These are phyloP conservation scores for Burhinus bistriatus DNA, from an alignment of 2,113 vertebrate genomes.

Conservation along the genomic window DNA sequence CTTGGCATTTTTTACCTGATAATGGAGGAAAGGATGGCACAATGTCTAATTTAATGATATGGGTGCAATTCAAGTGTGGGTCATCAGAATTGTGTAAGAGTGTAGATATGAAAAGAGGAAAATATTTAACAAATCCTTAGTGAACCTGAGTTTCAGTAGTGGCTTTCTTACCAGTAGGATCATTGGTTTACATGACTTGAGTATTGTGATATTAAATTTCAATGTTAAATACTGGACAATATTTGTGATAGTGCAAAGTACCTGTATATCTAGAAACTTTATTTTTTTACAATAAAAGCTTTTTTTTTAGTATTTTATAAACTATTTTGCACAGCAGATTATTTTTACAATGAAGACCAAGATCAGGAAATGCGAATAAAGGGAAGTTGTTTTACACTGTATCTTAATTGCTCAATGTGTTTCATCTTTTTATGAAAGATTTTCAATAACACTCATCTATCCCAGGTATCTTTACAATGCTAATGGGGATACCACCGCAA, in stretches of 20 bases:
- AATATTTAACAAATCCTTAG: neutral
- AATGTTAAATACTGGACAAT: neutral
- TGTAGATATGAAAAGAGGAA: neutral
- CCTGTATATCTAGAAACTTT: conserved; percentile 47
- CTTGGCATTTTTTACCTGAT: neutral
- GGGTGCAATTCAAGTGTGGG: neutral
- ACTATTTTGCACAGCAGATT: conserved; percentile 68
- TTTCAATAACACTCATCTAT: neutral
- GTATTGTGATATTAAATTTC: neutral
- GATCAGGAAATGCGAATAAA: conserved; percentile 52
- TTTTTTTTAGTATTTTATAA: conserved; percentile 64
- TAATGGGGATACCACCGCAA: neutral
- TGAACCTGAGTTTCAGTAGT: conserved; percentile 1
- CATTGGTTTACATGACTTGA: conserved; percentile 14
- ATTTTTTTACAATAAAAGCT: conserved; percentile 64
- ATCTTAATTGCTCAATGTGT: neutral
- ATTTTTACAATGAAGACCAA: conserved; percentile 56
- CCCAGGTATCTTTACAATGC: neutral
- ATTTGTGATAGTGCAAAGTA: conserved; percentile 36
- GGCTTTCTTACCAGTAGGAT: conserved; percentile 26
- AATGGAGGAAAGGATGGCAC: neutral
- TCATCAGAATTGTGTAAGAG: neutral
- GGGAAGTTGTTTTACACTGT: neutral
- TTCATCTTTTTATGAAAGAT: neutral
- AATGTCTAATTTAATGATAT: neutral